Base-by-base conservation (phyloP, 2,888 invertebrate genomes). In the Sturmia bella region DNA sequence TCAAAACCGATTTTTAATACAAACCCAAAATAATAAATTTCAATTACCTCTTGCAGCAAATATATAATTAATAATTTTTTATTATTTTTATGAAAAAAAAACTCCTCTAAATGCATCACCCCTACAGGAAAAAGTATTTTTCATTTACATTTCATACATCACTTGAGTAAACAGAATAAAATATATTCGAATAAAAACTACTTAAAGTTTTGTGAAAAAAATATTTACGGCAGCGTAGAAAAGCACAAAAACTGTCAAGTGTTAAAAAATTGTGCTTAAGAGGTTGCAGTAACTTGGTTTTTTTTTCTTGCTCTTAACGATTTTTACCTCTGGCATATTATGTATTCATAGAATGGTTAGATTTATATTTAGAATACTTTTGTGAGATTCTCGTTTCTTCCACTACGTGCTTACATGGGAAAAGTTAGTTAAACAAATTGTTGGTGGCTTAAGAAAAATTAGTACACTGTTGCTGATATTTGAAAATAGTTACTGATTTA, bases 161-260 rank as follows among this genome's bases (percentile, higher is more conserved):
- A 43, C 63, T 69, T 73, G 41, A 74, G 41, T 63, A 32, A 45
- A 68, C 13, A 45, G 13, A 43, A 15, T 45, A 52, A 48, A 48
- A 64, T 41, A 37, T 63, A 72, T 50, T 19, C 24, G 37, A 37
- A 43, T 45, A 19, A 43, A 52, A 41, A 15, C 43, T 37, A 59
- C 32, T 45, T 37, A 64, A 63, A 66, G 9, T 17, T 39, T 57
- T 50, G 57, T 9, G 2, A 15, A 17, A 19, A 19, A 37, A 32
- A 52, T 32, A 72, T 19, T 13, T 57, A 66, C 61, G 45, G 2
- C 37, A 69, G 32, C 43, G 45, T 52, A 45, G 39, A 81, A 80
- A 82, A 69, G 74, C 74, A 74, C 82, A 82, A 57, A 77, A 77
- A 78, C 70, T 74, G 73, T 68, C 77, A 74, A 82, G 74, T 73